Conservation (phyloP, 1,140 invertebrate genomes). For the Pseudomyrmex gracilis region DNA sequence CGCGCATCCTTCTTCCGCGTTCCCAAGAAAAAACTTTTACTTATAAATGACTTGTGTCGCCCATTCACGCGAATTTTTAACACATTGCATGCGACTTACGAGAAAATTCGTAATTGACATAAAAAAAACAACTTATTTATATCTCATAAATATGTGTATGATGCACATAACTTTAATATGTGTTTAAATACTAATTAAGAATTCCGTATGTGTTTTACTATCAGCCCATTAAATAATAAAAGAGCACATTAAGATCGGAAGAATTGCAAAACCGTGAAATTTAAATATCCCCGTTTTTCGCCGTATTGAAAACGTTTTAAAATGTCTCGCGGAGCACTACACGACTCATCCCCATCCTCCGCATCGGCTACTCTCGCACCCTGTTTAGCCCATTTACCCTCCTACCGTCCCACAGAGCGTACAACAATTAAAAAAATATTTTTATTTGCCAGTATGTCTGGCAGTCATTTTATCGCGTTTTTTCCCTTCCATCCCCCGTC, state of each 20-base stretch:
- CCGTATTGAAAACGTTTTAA: conserved; percentile 14
- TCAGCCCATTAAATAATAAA: background rate
- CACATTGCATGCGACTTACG: background rate
- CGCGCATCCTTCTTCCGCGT: background rate
- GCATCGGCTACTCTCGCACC: background rate
- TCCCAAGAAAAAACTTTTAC: conserved; percentile 21
- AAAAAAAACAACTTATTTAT: no score
- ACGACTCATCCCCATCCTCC: background rate
- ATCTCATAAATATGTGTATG: background rate
- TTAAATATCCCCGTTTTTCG: background rate
- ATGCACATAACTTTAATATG: background rate
- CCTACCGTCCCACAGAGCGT: background rate
- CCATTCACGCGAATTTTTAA: background rate
- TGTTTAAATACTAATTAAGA: background rate
- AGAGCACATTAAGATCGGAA: no score
- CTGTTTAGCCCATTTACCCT: conserved; percentile 1
- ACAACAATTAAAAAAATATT: conserved; percentile 69
- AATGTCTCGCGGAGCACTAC: background rate
- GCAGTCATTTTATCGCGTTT: conserved; percentile 60
- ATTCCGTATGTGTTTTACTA: background rate
- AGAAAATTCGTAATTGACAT: conserved; percentile 19
- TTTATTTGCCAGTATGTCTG: conserved; percentile 60
- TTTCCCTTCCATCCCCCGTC: background rate
- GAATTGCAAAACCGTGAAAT: background rate
- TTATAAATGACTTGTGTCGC: background rate